A percentile compares a stretch with the other conserved stretches of the same genome.
phyloP scores from a whole-genome alignment of 2,797 vertebrate species.

The Zalophus californianus region DNA sequence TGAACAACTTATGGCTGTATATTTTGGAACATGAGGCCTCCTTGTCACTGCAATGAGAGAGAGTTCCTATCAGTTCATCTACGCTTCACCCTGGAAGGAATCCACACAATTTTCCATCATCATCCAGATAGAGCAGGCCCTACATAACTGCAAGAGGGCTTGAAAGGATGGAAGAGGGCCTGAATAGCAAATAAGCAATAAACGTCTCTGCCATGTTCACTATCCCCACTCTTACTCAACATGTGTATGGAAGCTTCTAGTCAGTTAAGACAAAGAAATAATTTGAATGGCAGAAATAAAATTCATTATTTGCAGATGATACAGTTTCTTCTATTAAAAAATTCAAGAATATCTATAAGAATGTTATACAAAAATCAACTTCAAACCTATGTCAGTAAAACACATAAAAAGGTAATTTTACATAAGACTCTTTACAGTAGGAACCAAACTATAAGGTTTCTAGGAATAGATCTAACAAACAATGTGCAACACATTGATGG shows the following conservation, averaged over 20 bases:
- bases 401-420: slow-evolving; percentile 25
- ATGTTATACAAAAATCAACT: neutral
- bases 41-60: neutral
- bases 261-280: slow-evolving; percentile 30
- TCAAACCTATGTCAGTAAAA: neutral
- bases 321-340: neutral
- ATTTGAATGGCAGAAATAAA: neutral
- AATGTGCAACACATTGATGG: neutral
- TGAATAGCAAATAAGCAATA: neutral
- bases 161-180: neutral
- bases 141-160: neutral
- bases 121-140: neutral
- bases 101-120: neutral
- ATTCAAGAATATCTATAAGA: neutral
- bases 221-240: neutral
- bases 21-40: neutral
- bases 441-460: neutral
- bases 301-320: neutral
- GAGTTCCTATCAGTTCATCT: neutral
- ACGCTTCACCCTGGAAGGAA: neutral
- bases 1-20: neutral
- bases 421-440: neutral
- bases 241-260: neutral
- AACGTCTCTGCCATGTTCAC: neutral
- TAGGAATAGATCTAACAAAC: neutral